Evolutionary conservation across 2,888 invertebrate species (phyloP), one percentile per base, ranked within the genome.

Genomic region (Lochmaea capreae): DNA sequence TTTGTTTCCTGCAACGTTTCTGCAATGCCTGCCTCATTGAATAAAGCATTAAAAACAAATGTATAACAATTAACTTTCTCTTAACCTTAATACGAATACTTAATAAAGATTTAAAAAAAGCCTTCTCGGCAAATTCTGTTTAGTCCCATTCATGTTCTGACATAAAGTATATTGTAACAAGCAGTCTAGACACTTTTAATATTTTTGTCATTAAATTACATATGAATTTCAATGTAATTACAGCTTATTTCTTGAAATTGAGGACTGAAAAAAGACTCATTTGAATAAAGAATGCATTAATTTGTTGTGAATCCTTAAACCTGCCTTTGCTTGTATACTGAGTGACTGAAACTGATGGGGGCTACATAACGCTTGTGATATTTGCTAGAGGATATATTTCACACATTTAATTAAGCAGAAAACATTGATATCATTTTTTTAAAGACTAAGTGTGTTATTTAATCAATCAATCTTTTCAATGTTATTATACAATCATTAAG

Each of bases 151-250:
- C 59, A 46, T 68, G 61, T 61, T 59, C 61, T 46, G 61, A 65
- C 63, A 67, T 67, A 72, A 72, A 72, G 49, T 43, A 73, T 65
- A 43, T 65, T 52, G 54, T 73, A 73, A 68, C 54, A 66, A 72
- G 68, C 65, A 54, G 76, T 71, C 73, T 71, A 71, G 73, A 73
- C 73, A 71, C 52, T 71, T 73, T 70, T 75, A 70, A 76, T 76
- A 76, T 54, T 73, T 73, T 65, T 72, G 63, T 76, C 67, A 69
- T 76, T 71, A 67, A 67, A 62, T 59, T 62, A 67, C 67, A 72
- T 73, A 76, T 73, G 71, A 76, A 72, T 72, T 68, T 71, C 59
- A 63, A 69, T 69, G 69, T 76, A 76, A 76, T 76, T 74, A 63
- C 67, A 67, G 67, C 73, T 74, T 74, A 76, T 76, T 71, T 76